phyloP scores from a whole-genome alignment of 2,113 vertebrate genomes.

The Canis aureus region DNA sequence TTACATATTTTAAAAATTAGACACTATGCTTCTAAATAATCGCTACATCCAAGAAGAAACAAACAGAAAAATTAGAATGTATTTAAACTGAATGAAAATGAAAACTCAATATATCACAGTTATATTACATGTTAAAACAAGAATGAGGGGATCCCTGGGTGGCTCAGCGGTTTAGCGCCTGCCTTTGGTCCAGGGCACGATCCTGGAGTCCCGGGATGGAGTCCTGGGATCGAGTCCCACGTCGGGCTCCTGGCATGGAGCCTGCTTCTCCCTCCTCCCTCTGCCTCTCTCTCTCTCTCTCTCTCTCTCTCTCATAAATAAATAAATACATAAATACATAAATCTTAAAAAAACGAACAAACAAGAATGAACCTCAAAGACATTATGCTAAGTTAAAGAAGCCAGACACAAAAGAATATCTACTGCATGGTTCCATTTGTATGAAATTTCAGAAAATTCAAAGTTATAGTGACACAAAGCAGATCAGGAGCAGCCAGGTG shows the following conservation, averaged over 20 bases:
- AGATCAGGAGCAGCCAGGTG: not conserved
- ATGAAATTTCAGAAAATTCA: not conserved
- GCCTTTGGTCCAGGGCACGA: too few species aligned
- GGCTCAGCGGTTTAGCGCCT: too few species aligned
- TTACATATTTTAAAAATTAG: slow-evolving; percentile 38
- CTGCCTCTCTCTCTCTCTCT: too few species aligned
- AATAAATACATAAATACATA: too few species aligned
- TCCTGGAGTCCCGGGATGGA: too few species aligned
- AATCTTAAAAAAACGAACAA: not conserved
- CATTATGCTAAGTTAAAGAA: not conserved
- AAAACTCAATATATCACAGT: not conserved
- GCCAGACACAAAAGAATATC: not conserved
- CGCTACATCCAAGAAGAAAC: not conserved
- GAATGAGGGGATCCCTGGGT: not conserved
- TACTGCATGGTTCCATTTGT: not conserved
- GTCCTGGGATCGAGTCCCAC: too few species aligned
- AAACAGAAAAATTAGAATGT: not conserved
- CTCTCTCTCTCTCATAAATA: too few species aligned
- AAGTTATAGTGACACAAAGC: not conserved
- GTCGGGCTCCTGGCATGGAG: too few species aligned
- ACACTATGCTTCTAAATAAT: not conserved
- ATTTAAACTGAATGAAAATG: not conserved
- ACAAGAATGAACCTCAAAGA: not conserved
- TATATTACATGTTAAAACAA: not conserved
- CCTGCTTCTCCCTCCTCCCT: too few species aligned